phyloP scores from a whole-genome alignment of 2,888 invertebrate genomes.

The Pandemis cinnamomeana region DNA sequence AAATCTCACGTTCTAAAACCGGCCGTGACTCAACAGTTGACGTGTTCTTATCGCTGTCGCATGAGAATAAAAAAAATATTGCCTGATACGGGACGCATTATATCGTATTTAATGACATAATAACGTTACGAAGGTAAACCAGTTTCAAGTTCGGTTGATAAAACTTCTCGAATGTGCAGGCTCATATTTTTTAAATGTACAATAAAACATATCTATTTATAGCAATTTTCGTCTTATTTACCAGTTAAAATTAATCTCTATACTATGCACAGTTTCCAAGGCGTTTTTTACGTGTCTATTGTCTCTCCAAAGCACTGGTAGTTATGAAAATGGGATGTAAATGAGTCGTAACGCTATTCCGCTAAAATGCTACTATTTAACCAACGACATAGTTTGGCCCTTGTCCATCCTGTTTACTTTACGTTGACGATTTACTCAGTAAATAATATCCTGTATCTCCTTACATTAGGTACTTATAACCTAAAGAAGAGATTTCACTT shows the following conservation, averaged over 20 bases:
- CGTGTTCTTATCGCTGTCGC: conserved; percentile 31
- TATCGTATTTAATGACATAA: conserved; percentile 34
- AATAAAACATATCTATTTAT: neutral
- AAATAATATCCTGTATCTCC: neutral
- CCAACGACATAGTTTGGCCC: conserved; percentile 16
- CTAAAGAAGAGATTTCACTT: neutral
- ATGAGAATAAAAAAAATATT: conserved; percentile 27
- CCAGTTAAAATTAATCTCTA: neutral
- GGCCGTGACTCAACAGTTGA: conserved; percentile 47
- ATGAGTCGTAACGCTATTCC: conserved; percentile 14
- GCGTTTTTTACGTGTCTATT: conserved; percentile 13
- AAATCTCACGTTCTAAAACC: conserved; percentile 41
- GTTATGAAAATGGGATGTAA: conserved; percentile 30
- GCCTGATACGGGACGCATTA: conserved; percentile 10
- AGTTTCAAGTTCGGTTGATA: conserved; percentile 17
- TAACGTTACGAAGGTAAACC: conserved; percentile 22
- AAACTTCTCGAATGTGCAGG: conserved; percentile 18
- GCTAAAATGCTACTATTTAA: conserved; percentile 12
- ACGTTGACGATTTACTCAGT: conserved; percentile 2
- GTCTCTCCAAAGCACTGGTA: conserved; percentile 18
- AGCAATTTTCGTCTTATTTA: neutral
- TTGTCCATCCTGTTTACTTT: conserved; percentile 11
- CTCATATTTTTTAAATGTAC: neutral
- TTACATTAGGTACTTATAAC: neutral
- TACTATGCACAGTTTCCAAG: neutral